Conservation (phyloP, 2,888 invertebrate species). For the Elmis aenea region DNA sequence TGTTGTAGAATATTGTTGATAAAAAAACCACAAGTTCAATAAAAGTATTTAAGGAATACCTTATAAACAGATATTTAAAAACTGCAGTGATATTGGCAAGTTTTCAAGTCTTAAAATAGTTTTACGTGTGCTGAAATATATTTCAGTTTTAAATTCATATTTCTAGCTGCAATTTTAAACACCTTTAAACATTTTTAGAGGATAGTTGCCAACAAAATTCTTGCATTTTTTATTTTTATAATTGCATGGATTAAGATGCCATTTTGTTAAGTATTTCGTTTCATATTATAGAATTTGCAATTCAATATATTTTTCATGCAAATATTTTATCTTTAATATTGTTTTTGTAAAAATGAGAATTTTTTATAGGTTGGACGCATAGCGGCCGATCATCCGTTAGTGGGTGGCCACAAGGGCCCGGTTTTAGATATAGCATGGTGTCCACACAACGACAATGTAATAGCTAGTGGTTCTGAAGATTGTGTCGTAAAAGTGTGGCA, state of each 20-base stretch:
- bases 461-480: conserved; percentile 96
- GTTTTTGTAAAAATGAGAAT: no score
- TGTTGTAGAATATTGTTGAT: background rate
- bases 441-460: conserved; percentile 96
- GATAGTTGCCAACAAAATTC: background rate
- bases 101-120: conserved; percentile 30
- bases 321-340: no score
- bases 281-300: no score
- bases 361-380: conserved; percentile 81
- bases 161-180: no score
- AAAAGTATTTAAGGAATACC: conserved; percentile 5
- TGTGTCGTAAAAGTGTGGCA: conserved; percentile 93
- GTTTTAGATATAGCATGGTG: conserved; percentile 97
- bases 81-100: conserved; percentile 32
- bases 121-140: conserved; percentile 10
- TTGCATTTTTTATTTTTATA: conserved; percentile 1
- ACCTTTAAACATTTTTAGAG: no score
- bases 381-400: conserved; percentile 88
- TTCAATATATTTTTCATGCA: no score
- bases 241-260: no score
- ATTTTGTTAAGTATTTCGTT: no score
- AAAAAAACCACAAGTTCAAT: background rate
- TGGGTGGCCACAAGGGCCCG: conserved; percentile 95
- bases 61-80: conserved; percentile 24
- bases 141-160: no score